Evolutionary conservation across 2,797 vertebrate species (phyloP).

Genomic region (Trichosurus vulpecula): DNA sequence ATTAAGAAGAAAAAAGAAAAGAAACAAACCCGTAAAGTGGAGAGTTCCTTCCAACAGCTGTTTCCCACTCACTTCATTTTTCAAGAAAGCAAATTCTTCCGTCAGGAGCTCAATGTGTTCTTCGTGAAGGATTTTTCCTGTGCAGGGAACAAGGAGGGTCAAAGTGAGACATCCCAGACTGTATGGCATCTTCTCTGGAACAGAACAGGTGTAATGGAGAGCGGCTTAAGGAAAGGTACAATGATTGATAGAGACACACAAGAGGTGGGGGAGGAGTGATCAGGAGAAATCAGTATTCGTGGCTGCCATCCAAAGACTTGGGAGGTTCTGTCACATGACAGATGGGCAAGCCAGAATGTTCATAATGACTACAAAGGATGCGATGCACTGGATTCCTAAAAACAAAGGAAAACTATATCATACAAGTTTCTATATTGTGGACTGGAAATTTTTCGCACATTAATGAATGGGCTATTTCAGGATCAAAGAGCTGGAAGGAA

Average conservation of each 20-base stretch:
- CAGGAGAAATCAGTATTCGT: not conserved
- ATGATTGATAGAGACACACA: not conserved
- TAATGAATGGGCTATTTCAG: not conserved
- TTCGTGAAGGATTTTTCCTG: constrained; percentile 92
- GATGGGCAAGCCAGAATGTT: not conserved
- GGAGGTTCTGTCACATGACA: not conserved
- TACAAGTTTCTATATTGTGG: not conserved
- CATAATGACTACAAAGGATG: not conserved
- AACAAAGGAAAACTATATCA: not conserved
- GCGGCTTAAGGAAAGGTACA: not conserved
- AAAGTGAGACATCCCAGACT: not conserved
- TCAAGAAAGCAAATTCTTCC: constrained; percentile 91
- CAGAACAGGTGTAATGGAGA: not conserved
- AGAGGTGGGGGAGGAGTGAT: not conserved
- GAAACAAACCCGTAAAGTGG: constrained; percentile 92
- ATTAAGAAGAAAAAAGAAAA: not conserved
- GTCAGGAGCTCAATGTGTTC: constrained; percentile 95
- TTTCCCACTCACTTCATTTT: constrained; percentile 90
- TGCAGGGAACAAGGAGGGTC: constrained; percentile 37
- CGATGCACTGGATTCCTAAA: not conserved
- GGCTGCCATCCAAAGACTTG: not conserved
- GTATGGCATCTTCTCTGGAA: not conserved
- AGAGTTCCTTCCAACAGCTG: constrained; percentile 90
- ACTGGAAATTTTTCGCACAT: not conserved
- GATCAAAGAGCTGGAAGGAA: not conserved